A percentile compares a stretch with the other conserved stretches of the same genome.
Evolutionary conservation across 2,888 invertebrate genomes (phyloP).

Genomic region (Monopis laevigella): DNA sequence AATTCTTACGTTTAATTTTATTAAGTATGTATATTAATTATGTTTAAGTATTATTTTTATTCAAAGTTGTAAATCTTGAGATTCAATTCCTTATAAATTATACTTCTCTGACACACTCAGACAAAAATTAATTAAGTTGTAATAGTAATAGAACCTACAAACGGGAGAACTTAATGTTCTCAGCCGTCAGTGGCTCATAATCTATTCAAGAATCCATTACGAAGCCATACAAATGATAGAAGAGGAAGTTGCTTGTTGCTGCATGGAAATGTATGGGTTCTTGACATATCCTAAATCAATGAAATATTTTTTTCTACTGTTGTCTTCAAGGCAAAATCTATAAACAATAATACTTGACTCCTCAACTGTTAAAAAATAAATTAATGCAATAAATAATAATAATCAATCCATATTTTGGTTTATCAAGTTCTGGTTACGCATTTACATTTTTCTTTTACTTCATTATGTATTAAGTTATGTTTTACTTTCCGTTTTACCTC

Average conservation of each 20-base stretch:
- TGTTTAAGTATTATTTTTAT: constrained; percentile 5
- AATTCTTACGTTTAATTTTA: constrained; percentile 48
- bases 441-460: too few relatives aligned
- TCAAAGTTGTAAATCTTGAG: not conserved
- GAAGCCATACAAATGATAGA: constrained; percentile 56
- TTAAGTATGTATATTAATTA: constrained; percentile 9
- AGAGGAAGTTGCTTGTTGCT: constrained; percentile 61
- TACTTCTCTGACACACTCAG: too few relatives aligned
- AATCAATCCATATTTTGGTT: too few relatives aligned
- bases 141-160: not conserved
- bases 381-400: too few relatives aligned
- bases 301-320: too few relatives aligned
- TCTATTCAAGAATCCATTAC: constrained; percentile 44
- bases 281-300: constrained; percentile 13
- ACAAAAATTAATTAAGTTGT: not conserved
- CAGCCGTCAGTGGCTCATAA: not conserved
- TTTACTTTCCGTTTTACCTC: constrained; percentile 30
- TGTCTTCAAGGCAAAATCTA: constrained; percentile 28
- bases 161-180: too few relatives aligned
- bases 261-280: constrained; percentile 58
- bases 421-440: too few relatives aligned
- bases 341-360: too few relatives aligned
- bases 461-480: too few relatives aligned
- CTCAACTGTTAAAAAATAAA: constrained; percentile 34
- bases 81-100: not conserved